phyloP scores from a whole-genome alignment of 2,797 vertebrate genomes.

The Myotis planiceps region DNA sequence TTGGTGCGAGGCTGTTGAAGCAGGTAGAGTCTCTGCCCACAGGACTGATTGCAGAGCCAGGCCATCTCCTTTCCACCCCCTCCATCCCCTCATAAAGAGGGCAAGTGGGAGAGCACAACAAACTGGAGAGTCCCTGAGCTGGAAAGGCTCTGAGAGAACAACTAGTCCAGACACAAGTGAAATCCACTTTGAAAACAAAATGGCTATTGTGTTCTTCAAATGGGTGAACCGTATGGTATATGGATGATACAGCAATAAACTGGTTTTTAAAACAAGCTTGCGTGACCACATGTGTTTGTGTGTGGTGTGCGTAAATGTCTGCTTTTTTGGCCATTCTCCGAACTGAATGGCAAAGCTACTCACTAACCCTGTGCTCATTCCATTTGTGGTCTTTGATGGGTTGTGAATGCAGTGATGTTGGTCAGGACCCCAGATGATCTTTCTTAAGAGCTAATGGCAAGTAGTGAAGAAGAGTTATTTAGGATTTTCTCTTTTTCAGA shows the following conservation, averaged over 20 bases:
- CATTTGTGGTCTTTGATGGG: slow-evolving; percentile 7
- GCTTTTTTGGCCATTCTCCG: background rate
- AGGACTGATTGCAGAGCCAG: background rate
- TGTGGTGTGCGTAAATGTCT: background rate
- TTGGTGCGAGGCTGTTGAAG: background rate
- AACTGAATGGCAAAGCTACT: background rate
- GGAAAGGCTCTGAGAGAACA: background rate
- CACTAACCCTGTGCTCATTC: background rate
- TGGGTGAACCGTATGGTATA: background rate
- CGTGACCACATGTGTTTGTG: background rate
- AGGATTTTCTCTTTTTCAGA: slow-evolving; percentile 22
- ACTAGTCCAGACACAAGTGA: background rate
- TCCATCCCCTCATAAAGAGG: background rate
- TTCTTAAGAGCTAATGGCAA: slow-evolving; percentile 35
- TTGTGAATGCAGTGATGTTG: background rate
- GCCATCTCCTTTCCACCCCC: background rate
- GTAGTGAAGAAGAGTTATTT: slow-evolving; percentile 5
- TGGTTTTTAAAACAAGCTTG: background rate
- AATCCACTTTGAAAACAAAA: slow-evolving; percentile 13
- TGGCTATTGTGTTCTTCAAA: background rate
- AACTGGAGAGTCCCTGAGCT: background rate
- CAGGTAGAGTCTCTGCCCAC: background rate
- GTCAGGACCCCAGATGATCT: background rate
- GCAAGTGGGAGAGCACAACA: background rate
- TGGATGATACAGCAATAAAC: background rate